Evolutionary conservation across 2,113 vertebrate species (phyloP), one percentile per base, ranked within the genome.

Genomic region (Lipophrys pholis): DNA sequence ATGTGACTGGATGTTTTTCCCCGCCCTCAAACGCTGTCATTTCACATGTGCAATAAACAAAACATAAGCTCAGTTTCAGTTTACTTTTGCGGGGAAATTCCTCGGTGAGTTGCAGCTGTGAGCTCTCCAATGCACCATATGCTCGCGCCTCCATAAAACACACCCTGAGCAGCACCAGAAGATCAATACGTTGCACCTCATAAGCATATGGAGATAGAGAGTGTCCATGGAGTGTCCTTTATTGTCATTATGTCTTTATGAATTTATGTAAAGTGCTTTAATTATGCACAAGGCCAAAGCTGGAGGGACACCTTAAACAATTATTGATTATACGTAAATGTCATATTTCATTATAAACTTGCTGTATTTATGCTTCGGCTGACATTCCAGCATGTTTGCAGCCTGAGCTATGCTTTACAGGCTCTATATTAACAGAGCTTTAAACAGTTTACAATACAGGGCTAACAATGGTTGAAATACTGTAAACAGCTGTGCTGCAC

Each of bases 401-500:
- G 55, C 53, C 72, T 71, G 52, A 58, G 72, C 51, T 46, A 50
- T 58, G 76, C 71, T 81, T 87, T 80, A 72, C 67, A 79, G 72
- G 51, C 62, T 78, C 62, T 82, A 75, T 82, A 81, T 87, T 78
- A 69, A 61, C 63, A 66, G 55, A 38, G 51, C 16, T 87, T 83
- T 83, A 88, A 90, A 90, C 80, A 82, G 77, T 91, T 92, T 89
- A 86, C 51, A 85, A 78, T 49, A 82, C 56, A 59, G 49, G 15
- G 63, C 51, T 74, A 83, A 87, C 82, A 90, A 63, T 68, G 48
- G 67, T 59, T 41, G 51, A 69, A 56, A 43, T 80, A 82, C 55
- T 81, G 65, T 84, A 87, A 90, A 87, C 83, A 87, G 54, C 62
- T 82, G 78, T 10, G 62, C 46, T 58, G 67, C 42, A 51, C 66